These are phyloP conservation scores for Pseudanteris insignis DNA, from an alignment of 2,888 invertebrate species.

Conservation along the genomic window DNA sequence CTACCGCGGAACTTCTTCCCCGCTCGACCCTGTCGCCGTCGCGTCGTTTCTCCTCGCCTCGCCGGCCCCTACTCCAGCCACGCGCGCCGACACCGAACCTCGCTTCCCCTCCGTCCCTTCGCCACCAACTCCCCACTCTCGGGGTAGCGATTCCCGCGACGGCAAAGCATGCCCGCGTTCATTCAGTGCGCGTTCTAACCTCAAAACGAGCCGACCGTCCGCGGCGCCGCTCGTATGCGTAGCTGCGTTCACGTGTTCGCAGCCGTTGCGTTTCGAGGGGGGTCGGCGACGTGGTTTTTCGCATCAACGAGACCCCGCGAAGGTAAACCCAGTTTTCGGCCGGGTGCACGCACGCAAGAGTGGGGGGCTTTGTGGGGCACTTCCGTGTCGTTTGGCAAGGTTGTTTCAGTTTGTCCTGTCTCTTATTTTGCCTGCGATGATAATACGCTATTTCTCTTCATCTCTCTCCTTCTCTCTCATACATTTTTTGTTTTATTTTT, in stretches of 20 bases:
- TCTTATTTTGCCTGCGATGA: not conserved
- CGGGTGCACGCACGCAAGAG: no score
- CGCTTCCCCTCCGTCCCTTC: not conserved
- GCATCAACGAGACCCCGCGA: not conserved
- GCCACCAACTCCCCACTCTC: constrained; percentile 8
- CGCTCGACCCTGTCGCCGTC: not conserved
- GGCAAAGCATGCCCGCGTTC: constrained; percentile 23
- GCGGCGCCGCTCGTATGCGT: constrained; percentile 31
- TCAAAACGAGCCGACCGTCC: constrained; percentile 36
- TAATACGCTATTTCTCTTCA: not conserved
- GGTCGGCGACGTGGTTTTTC: constrained; percentile 4
- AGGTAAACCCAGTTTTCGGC: no score
- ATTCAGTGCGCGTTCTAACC: constrained; percentile 35
- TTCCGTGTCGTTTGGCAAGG: not conserved
- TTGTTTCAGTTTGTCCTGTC: no score
- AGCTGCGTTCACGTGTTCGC: constrained; percentile 37
- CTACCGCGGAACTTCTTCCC: no score
- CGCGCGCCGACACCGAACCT: constrained; percentile 4
- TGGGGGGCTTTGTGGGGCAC: not conserved
- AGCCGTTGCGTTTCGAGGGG: constrained; percentile 20
- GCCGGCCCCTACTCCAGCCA: not conserved
- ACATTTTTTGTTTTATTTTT: not conserved
- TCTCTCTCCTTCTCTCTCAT: no score
- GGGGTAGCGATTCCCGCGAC: constrained; percentile 23
- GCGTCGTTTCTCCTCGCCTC: no score